These are phyloP conservation scores for Muschampia plurimacula DNA, from an alignment of 2,888 invertebrate genomes.

Conservation along the genomic window DNA sequence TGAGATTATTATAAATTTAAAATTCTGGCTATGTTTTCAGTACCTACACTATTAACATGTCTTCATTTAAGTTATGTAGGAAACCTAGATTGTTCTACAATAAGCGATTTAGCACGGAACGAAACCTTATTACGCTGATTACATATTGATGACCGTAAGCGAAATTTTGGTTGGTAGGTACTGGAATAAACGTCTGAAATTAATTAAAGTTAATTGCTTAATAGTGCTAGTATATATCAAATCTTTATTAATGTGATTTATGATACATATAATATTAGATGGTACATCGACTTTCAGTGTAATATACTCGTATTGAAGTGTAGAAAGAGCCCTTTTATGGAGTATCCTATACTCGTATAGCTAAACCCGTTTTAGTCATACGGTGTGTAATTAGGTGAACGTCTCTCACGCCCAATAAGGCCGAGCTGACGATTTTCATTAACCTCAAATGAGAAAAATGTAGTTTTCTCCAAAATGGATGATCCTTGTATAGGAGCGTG, in stretches of 20 bases:
- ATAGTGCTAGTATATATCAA: too few species aligned
- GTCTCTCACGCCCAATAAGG: conserved; percentile 63
- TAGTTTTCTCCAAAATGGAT: conserved; percentile 47
- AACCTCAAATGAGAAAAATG: conserved; percentile 80
- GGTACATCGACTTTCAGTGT: neutral
- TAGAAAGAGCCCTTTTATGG: conserved; percentile 35
- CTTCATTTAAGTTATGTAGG: neutral
- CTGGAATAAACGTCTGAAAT: conserved; percentile 19
- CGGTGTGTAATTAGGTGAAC: conserved; percentile 66
- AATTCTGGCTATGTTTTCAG: neutral
- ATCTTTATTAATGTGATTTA: too few species aligned
- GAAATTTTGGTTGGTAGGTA: conserved; percentile 13
- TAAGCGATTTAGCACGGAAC: neutral
- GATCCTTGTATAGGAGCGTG: conserved; percentile 39
- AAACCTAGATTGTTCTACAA: conserved; percentile 1
- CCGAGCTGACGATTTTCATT: conserved; percentile 72
- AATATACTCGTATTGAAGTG: conserved; percentile 15
- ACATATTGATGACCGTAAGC: conserved; percentile 72
- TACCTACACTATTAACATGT: conserved; percentile 4
- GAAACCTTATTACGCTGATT: conserved; percentile 63
- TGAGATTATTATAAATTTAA: neutral
- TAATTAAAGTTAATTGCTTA: too few species aligned
- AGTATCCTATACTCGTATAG: conserved; percentile 31
- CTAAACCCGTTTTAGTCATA: conserved; percentile 54
- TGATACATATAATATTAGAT: neutral